Evolutionary conservation across 1,140 invertebrate genomes (phyloP).

Genomic region (Nymphalis io): DNA sequence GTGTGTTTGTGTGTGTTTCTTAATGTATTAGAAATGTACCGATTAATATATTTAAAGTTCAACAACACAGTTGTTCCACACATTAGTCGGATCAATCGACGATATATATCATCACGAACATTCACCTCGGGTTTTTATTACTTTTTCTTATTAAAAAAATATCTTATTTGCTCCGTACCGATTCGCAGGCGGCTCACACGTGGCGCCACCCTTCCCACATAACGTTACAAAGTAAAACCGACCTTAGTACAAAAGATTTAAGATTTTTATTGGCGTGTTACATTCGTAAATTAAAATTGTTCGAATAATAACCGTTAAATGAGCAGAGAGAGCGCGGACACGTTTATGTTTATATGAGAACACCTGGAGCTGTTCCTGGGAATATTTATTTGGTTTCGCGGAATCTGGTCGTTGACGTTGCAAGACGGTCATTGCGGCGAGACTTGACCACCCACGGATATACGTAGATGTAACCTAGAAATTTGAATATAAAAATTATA

Average conservation of each 20-base stretch:
- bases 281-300: conserved; percentile 25
- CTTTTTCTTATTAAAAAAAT: conserved; percentile 48
- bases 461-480: background rate
- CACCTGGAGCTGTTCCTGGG: conserved; percentile 40
- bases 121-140: conserved; percentile 49
- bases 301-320: conserved; percentile 43
- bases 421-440: conserved; percentile 1
- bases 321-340: conserved; percentile 41
- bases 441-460: conserved; percentile 26
- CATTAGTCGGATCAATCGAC: conserved; percentile 40
- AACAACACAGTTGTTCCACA: conserved; percentile 22
- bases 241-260: conserved; percentile 7
- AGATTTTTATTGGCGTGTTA: conserved; percentile 14
- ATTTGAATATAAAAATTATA: background rate
- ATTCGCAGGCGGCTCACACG: conserved; percentile 49
- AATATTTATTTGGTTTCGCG: conserved; percentile 31
- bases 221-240: conserved; percentile 13
- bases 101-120: conserved; percentile 35
- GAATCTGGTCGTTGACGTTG: conserved; percentile 24
- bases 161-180: conserved; percentile 42
- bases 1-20: no score
- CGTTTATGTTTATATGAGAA: conserved; percentile 44
- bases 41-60: background rate
- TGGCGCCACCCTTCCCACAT: conserved; percentile 48
- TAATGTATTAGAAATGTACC: background rate